phyloP scores from a whole-genome alignment of 2,888 invertebrate species.

The Lacanobia oleracea region DNA sequence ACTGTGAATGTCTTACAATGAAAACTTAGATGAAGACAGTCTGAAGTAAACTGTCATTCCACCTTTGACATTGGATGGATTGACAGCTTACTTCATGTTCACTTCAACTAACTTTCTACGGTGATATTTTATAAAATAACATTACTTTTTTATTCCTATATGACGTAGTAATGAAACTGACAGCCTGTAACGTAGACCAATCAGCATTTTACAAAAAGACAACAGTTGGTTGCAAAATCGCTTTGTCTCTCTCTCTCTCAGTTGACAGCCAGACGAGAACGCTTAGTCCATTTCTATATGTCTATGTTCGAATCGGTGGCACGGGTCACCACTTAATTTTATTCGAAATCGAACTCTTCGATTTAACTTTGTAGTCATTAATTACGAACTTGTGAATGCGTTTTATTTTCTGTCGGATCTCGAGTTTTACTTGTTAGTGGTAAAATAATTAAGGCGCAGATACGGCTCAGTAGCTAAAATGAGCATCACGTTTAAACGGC shows the following conservation, averaged over 20 bases:
- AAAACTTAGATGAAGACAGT: background rate
- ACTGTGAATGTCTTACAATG: background rate
- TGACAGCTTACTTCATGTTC: too few species aligned
- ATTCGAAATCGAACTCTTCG: slow-evolving; percentile 49
- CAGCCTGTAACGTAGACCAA: background rate
- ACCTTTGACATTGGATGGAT: too few species aligned
- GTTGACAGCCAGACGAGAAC: background rate
- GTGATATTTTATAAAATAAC: too few species aligned
- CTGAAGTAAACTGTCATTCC: too few species aligned
- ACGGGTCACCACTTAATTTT: slow-evolving; percentile 60
- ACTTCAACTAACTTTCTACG: too few species aligned
- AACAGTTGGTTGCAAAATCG: too few species aligned
- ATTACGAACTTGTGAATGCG: slow-evolving; percentile 24
- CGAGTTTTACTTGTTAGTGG: background rate
- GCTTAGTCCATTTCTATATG: background rate
- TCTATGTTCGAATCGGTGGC: slow-evolving; percentile 53
- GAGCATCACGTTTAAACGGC: too few species aligned
- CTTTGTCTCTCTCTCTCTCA: background rate
- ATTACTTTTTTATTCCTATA: too few species aligned
- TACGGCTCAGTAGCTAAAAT: too few species aligned
- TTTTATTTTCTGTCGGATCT: slow-evolving; percentile 33
- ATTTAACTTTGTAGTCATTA: slow-evolving; percentile 51
- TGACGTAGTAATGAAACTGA: too few species aligned
- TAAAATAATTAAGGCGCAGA: background rate
- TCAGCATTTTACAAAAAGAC: background rate